Percentiles rank a stretch among this genome's conserved stretches.
Evolutionary conservation across 2,113 vertebrate species (phyloP).

Genomic region (Syngnathus typhle): DNA sequence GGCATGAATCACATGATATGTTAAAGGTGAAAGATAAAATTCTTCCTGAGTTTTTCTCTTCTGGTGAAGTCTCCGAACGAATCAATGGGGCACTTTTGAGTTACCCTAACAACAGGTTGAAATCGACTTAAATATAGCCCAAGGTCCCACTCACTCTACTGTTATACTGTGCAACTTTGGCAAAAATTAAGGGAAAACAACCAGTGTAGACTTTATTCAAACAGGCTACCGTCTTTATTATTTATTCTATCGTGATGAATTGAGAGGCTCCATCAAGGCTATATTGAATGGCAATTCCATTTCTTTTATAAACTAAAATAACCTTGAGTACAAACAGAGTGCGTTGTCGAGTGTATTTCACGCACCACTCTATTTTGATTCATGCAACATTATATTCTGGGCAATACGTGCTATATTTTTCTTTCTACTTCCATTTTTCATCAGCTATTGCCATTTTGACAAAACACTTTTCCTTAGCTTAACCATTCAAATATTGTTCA

Average conservation of each 20-base stretch:
- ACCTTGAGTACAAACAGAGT: no score
- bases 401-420: neutral
- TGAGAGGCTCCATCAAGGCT: neutral
- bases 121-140: conserved; percentile 51
- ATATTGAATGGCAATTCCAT: neutral
- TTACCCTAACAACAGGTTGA: conserved; percentile 51
- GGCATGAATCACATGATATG: conserved; percentile 24
- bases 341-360: no score
- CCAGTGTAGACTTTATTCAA: neutral
- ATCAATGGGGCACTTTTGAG: conserved; percentile 48
- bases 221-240: neutral
- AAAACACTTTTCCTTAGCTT: no score
- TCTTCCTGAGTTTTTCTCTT: conserved; percentile 33
- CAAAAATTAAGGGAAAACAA: neutral
- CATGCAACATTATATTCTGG: no score
- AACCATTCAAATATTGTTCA: no score
- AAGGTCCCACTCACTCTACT: conserved; percentile 20
- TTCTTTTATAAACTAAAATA: no score
- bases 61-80: conserved; percentile 37
- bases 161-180: neutral
- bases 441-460: no score
- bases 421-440: neutral
- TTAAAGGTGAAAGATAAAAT: conserved; percentile 29
- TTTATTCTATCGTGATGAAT: neutral
- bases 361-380: no score